These are phyloP conservation scores for Atta cephalotes DNA, from an alignment of 1,140 invertebrate genomes.

Conservation along the genomic window DNA sequence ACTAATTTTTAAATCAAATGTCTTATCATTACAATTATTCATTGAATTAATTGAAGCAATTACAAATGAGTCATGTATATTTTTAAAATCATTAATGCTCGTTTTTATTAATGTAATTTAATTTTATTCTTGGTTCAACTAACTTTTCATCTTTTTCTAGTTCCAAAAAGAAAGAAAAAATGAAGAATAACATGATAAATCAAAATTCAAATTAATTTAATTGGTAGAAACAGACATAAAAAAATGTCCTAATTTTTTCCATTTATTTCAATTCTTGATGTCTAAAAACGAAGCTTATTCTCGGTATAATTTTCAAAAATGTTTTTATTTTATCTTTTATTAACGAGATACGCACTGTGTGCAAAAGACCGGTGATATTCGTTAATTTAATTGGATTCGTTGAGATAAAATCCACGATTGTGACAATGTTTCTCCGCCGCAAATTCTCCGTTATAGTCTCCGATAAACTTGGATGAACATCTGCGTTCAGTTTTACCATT, in stretches of 20 bases:
- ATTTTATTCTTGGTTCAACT: too few relatives aligned
- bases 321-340: neutral
- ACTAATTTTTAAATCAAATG: neutral
- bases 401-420: slow-evolving; percentile 88
- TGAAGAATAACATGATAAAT: too few relatives aligned
- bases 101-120: too few relatives aligned
- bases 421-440: slow-evolving; percentile 86
- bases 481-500: slow-evolving; percentile 78
- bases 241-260: neutral
- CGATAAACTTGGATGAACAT: slow-evolving; percentile 83
- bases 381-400: slow-evolving; percentile 85
- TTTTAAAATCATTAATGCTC: neutral
- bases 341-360: slow-evolving; percentile 81
- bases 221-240: too few relatives aligned
- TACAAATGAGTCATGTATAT: neutral
- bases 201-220: too few relatives aligned
- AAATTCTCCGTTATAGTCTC: slow-evolving; percentile 85
- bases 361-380: slow-evolving; percentile 81
- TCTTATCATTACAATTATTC: neutral
- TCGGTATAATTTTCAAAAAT: neutral
- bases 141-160: too few relatives aligned
- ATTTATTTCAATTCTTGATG: neutral
- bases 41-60: neutral
- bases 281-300: neutral
- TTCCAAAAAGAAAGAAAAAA: too few relatives aligned